Base-by-base conservation (phyloP, 2,113 vertebrate genomes). In the Platichthys flesus region DNA sequence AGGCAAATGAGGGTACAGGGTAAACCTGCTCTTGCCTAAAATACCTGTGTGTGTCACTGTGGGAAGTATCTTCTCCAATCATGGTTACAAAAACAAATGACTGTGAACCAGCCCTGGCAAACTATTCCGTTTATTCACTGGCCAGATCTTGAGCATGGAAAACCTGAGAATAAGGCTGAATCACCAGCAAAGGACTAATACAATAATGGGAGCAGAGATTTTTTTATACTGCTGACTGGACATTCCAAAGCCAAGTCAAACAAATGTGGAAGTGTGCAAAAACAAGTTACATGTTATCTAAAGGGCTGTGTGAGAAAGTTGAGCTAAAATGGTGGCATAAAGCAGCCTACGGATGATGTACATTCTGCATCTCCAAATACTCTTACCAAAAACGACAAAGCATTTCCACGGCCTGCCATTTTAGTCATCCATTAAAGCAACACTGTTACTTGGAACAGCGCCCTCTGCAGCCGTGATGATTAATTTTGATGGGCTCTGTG, bases 381-480 rank as follows among this genome's bases (percentile, higher is more conserved):
- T 35, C 37, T 52, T 61, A 64, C 76, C 55, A 21, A 68, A 57
- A 55, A 31, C 16, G 8, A 66, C 61, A 80, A 56, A 61, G 58
- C 84, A 72, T 45, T 45, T 15, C 10, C 42, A 45, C 13, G 2
- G 10, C 10, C 42, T 15, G 75, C 77, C 82, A 92, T 91, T 94
- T 89, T 81, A 79, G 85, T 90, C 82, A 91, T 88, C 87, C 86
- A 73, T 81, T 90, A 92, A 91, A 90, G 87, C 90, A 85, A 23
- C 71, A 45, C 42, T 45, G 13, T 45, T 4, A 45, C 42, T 37
- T 37, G 35, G 35, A 37, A 37, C 8, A 37, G 35, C 35, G 35
- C 8, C 35, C 35, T 9, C 42, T 45, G 42, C 42, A 45, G 14
- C 42, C 42, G 14, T 15, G 3, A 15, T 45, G 35, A 37, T 37